Evolutionary conservation across 2,888 invertebrate genomes (phyloP), one percentile per base, ranked within the genome.

Genomic region (Platerodrilus igneus): DNA sequence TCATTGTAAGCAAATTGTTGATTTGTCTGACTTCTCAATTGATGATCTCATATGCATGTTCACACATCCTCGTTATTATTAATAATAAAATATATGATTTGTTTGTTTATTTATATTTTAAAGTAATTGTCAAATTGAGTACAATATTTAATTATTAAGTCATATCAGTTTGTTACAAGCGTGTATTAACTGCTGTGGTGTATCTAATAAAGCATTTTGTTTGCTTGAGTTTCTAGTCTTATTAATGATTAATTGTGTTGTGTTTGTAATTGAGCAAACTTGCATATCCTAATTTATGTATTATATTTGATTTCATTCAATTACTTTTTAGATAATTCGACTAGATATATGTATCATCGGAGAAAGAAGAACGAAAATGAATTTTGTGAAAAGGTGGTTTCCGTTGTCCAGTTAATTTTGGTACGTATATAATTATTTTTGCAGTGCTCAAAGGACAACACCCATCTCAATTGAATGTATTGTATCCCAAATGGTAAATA

Each of bases 151-250:
- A 67, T 66, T 64, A 66, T 68, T 67, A 65, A 66, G 64, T 67
- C 68, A 68, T 69, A 69, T 69, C 69, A 69, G 67, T 69, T 69
- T 69, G 69, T 69, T 69, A 67, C 62, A 66, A 64, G 67, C 67
- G 67, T 69, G 67, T 69, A 68, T 67, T n/a, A 64, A 68, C 64
- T 68, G 69, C 69, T 68, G 67, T 69, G 68, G 68, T 69, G 69
- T 69, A 65, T 62, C 65, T 67, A 68, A 69, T 68, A 69, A 69
- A 68, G 68, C 67, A 69, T 69, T 69, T 67, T 64, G 63, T 68
- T 69, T 69, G 69, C 69, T 69, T 69, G 56, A 60, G 51, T 20
- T 38, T 28, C 25, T 40, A 26, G 33, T 29, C 34, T 37, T 30
- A 13, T 13, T 30, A 30, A 1, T 29, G 2, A 2, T 3, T 16